These are phyloP conservation scores for Theocolax elegans DNA, from an alignment of 1,140 invertebrate genomes.

Conservation along the genomic window DNA sequence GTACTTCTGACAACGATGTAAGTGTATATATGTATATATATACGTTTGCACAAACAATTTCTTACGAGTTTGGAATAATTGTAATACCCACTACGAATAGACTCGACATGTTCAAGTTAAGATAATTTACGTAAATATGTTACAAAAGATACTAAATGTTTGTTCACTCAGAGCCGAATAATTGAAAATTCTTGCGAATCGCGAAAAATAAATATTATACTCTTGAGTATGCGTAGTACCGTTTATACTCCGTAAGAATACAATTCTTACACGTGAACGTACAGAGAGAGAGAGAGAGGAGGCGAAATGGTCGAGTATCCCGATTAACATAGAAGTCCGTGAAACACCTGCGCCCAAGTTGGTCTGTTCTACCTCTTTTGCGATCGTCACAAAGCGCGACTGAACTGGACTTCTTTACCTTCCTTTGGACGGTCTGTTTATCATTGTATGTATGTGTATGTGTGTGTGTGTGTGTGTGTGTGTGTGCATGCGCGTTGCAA, in stretches of 20 bases:
- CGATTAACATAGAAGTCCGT: slow-evolving; percentile 63
- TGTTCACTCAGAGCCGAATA: no score
- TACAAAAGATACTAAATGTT: no score
- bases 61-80: neutral
- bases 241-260: no score
- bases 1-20: no score
- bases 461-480: neutral
- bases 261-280: no score
- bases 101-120: no score
- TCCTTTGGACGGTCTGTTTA: no score
- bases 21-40: neutral
- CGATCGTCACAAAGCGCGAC: neutral
- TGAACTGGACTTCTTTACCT: neutral
- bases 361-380: slow-evolving; percentile 28
- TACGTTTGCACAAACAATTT: neutral
- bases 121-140: no score
- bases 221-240: no score
- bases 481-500: neutral
- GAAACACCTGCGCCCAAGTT: slow-evolving; percentile 60
- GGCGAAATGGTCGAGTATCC: slow-evolving; percentile 12
- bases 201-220: no score
- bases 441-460: neutral
- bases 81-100: no score
- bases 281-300: neutral
- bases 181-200: no score